phyloP scores from a whole-genome alignment of 2,113 vertebrate species.

The Albula glossodonta region DNA sequence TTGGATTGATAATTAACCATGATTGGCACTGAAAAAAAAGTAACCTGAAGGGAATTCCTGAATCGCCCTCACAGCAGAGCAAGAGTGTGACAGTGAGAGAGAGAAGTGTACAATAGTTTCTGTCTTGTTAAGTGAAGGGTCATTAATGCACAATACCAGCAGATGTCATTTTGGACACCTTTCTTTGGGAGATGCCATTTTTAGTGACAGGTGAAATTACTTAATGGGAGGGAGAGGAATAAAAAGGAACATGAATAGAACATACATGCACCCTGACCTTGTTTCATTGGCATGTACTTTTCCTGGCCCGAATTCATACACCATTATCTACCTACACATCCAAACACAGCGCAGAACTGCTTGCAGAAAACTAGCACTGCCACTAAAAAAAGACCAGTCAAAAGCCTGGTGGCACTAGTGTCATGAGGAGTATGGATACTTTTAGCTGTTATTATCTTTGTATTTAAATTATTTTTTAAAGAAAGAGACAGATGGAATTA shows the following conservation, averaged over 20 bases:
- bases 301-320: not conserved
- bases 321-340: not conserved
- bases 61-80: constrained; percentile 33
- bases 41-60: constrained; percentile 20
- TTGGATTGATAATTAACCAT: constrained; percentile 37
- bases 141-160: constrained; percentile 48
- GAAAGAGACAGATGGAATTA: not conserved
- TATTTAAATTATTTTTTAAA: not conserved
- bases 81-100: constrained; percentile 31
- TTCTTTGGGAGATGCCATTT: constrained; percentile 48
- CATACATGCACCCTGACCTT: constrained; percentile 25
- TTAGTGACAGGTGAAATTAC: constrained; percentile 46
- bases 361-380: not conserved
- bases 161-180: constrained; percentile 41
- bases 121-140: constrained; percentile 44
- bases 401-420: not conserved
- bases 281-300: not conserved
- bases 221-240: constrained; percentile 19
- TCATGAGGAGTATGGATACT: not conserved
- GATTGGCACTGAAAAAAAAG: constrained; percentile 15
- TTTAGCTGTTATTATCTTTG: constrained; percentile 3
- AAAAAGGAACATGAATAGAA: constrained; percentile 24
- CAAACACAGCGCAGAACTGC: not conserved
- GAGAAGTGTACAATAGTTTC: constrained; percentile 36
- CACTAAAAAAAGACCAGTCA: not conserved